Evolutionary conservation across 2,888 invertebrate genomes (phyloP), one percentile per base, ranked within the genome.

Genomic region (Omphaloscelis lunosa): DNA sequence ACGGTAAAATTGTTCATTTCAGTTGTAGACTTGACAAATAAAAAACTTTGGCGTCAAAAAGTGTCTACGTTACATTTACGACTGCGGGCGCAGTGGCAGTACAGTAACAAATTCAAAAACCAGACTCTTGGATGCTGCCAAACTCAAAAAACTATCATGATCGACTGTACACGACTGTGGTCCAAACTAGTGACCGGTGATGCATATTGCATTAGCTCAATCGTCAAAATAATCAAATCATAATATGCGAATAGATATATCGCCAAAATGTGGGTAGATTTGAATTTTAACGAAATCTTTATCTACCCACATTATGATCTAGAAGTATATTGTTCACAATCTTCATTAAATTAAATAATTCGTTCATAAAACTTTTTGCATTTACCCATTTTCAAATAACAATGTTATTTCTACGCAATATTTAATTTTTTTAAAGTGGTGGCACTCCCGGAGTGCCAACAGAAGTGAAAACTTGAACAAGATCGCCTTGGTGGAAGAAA

Each of bases 1-100:
- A 98, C 94, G 99, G 99, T 4, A 98, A 98, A 88, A 98, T 99
- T 34, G 99, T 99, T 1, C 99, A 99, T 95, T 99, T 98, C 92
- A 99, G 98, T 7, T 99, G 99, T 94, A 93, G 93, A 81, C 68
- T 88, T 9, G 91, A 92, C 53, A 93, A 93, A 80, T 91, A 83
- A 71, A 41, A 34, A 56, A 9, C 17, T 12, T 4, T 2, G 3
- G 17, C 6, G 41, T 34, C 17, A 61, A 29, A 53, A 39, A 11
- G 2, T 29, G 17, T 39, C 4, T 17, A 17, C 48, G 8, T 29
- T 41, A 39, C 4, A 23, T 34, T 39, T 27, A 27, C 23, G 39
- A 74, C 39, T 6, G n/a, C 17, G n/a, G 51, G 23, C 2, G 23
- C 48, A 48, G 17, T 41, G 41, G 41, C 17, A 53, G n/a, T 41